These are phyloP conservation scores for Apodemus sylvaticus DNA, from an alignment of 2,113 vertebrate species.

Conservation along the genomic window DNA sequence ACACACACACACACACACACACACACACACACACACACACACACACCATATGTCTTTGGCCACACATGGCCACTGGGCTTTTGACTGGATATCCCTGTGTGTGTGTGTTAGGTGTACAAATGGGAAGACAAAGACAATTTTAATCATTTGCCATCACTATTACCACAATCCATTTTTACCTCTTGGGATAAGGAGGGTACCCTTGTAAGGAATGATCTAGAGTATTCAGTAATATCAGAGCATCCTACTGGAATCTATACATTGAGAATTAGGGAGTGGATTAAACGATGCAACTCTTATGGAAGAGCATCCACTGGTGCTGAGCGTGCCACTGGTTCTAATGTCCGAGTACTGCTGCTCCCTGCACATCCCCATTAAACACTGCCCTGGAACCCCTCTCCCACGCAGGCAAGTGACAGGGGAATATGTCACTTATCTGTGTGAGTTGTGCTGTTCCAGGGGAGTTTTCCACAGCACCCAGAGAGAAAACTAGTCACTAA, in stretches of 20 bases:
- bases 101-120: neutral
- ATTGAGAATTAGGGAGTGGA: neutral
- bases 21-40: too few relatives aligned
- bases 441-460: neutral
- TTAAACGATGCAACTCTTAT: neutral
- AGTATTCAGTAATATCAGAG: neutral
- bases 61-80: neutral
- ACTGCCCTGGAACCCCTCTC: accelerated
- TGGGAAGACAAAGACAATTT: neutral
- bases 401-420: neutral
- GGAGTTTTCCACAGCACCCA: neutral
- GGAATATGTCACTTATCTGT: neutral
- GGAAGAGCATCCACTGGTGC: neutral
- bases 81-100: neutral
- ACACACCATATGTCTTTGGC: neutral
- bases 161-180: neutral
- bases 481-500: neutral
- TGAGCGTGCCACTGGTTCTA: neutral
- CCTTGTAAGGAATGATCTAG: neutral
- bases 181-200: neutral
- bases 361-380: neutral
- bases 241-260: neutral
- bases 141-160: too few relatives aligned
- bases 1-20: too few relatives aligned
- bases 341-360: neutral